These are phyloP conservation scores for Micoletzkya japonica DNA, from an alignment of 2,888 invertebrate genomes.

Conservation along the genomic window DNA sequence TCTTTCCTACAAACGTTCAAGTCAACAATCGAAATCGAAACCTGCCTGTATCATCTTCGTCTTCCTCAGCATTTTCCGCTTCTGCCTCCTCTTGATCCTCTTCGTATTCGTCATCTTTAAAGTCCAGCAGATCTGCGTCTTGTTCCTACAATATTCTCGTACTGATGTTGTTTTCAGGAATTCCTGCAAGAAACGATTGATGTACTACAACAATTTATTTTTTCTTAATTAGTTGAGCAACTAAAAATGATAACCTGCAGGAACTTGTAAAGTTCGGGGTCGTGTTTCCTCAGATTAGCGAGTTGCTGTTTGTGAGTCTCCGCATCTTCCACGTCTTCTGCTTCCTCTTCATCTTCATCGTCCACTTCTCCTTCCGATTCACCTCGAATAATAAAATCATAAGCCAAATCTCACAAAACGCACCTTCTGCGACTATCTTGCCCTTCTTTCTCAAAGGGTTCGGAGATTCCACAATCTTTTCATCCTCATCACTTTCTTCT, in stretches of 20 bases:
- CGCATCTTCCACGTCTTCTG: not conserved
- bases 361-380: not conserved
- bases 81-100: slow-evolving; percentile 42
- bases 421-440: slow-evolving; percentile 4
- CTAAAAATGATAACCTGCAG: slow-evolving; percentile 14
- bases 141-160: slow-evolving; percentile 43
- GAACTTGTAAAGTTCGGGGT: slow-evolving; percentile 58
- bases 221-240: not conserved
- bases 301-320: slow-evolving; percentile 18
- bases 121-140: slow-evolving; percentile 58
- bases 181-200: not conserved
- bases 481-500: too few species aligned
- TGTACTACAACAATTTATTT: not conserved
- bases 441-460: slow-evolving; percentile 9
- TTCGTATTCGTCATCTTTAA: slow-evolving; percentile 45
- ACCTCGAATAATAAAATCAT: not conserved
- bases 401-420: not conserved
- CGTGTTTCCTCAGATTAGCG: slow-evolving; percentile 33
- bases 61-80: slow-evolving; percentile 39
- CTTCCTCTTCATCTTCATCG: slow-evolving; percentile 3
- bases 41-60: slow-evolving; percentile 32
- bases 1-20: too few species aligned
- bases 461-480: too few species aligned
- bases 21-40: not conserved
- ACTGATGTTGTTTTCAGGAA: not conserved